Conservation (phyloP, 1,140 invertebrate genomes). For the Panagrolaimus sp. region DNA sequence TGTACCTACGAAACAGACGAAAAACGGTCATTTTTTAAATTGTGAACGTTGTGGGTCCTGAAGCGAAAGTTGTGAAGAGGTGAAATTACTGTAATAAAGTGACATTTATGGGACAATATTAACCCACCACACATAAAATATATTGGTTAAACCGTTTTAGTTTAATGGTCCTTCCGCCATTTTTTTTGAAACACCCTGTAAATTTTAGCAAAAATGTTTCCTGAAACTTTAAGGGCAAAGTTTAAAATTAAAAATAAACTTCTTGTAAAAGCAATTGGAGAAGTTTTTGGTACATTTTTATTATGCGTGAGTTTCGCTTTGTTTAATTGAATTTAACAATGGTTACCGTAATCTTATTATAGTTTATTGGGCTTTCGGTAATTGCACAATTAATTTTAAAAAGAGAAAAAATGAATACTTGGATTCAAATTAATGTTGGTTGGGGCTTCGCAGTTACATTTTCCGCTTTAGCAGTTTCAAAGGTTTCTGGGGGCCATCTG, state of each 20-base stretch:
- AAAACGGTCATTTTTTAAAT: too few species aligned
- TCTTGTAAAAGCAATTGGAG: background rate
- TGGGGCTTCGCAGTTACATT: slow-evolving; percentile 10
- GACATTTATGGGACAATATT: too few species aligned
- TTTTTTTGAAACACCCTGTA: too few species aligned
- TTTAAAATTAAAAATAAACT: background rate
- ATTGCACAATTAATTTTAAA: slow-evolving; percentile 35
- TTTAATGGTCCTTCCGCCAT: too few species aligned
- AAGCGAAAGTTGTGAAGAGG: too few species aligned
- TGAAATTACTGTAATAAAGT: too few species aligned
- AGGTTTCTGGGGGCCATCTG: slow-evolving; percentile 60
- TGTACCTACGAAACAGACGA: too few species aligned
- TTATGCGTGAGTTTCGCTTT: slow-evolving; percentile 27
- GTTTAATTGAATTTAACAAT: background rate
- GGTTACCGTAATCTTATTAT: slow-evolving; percentile 17
- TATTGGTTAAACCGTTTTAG: too few species aligned
- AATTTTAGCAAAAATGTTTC: background rate
- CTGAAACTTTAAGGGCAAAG: background rate
- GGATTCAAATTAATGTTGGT: slow-evolving; percentile 27
- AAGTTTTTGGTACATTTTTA: slow-evolving; percentile 41
- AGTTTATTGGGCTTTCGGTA: slow-evolving; percentile 42
- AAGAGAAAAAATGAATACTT: slow-evolving; percentile 35
- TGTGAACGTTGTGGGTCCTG: too few species aligned
- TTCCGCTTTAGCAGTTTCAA: slow-evolving; percentile 27
- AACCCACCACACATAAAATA: too few species aligned